Base-by-base conservation (phyloP, 1,140 invertebrate species). In the Drosophila ogumai region DNA sequence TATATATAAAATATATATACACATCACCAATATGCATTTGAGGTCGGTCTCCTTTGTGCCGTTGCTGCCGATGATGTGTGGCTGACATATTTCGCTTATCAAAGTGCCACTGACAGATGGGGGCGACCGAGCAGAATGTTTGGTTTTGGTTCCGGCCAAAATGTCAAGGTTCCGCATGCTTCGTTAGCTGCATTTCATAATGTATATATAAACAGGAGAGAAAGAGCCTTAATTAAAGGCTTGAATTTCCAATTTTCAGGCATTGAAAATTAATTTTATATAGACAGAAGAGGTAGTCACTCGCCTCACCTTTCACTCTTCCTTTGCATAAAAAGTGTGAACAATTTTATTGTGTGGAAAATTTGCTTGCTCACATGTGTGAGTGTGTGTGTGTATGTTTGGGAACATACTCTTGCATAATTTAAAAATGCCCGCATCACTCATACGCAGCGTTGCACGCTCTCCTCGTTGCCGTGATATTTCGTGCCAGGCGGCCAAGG, bases 291-390 rank as follows among this genome's bases (percentile, higher is more conserved):
- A 28, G 46, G 46, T 7, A 31, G 0, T 25, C 15, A 7, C 46
- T 25, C 6, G 0, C n/a, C 5, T 19, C 9, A 38, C 25, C 49
- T 36, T 15, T n/a, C 64, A 17, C 13, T 22, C 19, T 1, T 7
- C 9, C 40, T 12, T 8, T n/a, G 67, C 57, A 78, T 66, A 60
- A 82, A 79, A 75, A 87, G 82, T 87, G 82, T 87, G 82, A 79
- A 82, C 59, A 79, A 81, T 85, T 88, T 81, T 79, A 88, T 90
- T 88, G 81, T 79, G 81, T 61, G 85, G 80, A 88, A 90, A 88
- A 81, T 81, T 85, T 65, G 61, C 69, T 79, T 50, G 78, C 61
- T 79, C 49, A 78, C 52, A 66, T 68, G 65, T 41, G 38, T 17
- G 12, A n/a, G n/a, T 13, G 3, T 36, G 50, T 54, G 12, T 12